These are phyloP conservation scores for Hypercompe scribonia DNA, from an alignment of 2,888 invertebrate genomes.

Conservation along the genomic window DNA sequence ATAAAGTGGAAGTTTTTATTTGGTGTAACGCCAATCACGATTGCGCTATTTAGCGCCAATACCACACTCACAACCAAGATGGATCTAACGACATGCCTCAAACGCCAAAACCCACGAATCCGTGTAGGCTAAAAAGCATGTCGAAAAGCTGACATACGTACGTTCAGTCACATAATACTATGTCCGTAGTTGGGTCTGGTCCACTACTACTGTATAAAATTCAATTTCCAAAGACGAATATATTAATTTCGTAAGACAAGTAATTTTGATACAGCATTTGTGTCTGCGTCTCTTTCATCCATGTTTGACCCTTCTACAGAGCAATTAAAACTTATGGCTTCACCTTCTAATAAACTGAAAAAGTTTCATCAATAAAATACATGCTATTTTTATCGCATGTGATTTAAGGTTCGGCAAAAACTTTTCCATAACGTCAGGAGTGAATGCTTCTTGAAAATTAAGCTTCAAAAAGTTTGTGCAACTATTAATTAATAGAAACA, in stretches of 20 bases:
- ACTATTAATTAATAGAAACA: constrained; percentile 34
- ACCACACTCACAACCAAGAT: too few species aligned
- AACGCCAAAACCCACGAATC: too few species aligned
- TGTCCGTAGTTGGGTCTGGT: too few species aligned
- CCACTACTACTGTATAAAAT: not conserved
- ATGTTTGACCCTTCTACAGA: constrained; percentile 34
- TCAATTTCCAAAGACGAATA: constrained; percentile 23
- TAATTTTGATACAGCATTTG: constrained; percentile 38
- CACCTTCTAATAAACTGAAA: constrained; percentile 62
- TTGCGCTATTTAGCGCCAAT: too few species aligned
- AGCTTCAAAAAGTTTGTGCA: constrained; percentile 12
- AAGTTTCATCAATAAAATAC: constrained; percentile 51
- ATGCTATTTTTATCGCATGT: constrained; percentile 13
- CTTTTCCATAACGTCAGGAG: constrained; percentile 24
- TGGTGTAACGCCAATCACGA: too few species aligned
- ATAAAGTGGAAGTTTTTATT: too few species aligned
- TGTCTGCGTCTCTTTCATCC: constrained; percentile 23
- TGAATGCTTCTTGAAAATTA: constrained; percentile 35
- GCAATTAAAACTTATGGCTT: constrained; percentile 63
- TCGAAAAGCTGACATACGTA: not conserved
- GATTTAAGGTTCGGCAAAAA: not conserved
- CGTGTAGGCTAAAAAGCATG: not conserved
- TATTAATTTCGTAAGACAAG: constrained; percentile 36
- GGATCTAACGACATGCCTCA: too few species aligned
- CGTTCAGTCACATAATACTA: too few species aligned